Evolutionary conservation across 1,140 invertebrate genomes (phyloP).

Genomic region (Euwallacea fornicatus): DNA sequence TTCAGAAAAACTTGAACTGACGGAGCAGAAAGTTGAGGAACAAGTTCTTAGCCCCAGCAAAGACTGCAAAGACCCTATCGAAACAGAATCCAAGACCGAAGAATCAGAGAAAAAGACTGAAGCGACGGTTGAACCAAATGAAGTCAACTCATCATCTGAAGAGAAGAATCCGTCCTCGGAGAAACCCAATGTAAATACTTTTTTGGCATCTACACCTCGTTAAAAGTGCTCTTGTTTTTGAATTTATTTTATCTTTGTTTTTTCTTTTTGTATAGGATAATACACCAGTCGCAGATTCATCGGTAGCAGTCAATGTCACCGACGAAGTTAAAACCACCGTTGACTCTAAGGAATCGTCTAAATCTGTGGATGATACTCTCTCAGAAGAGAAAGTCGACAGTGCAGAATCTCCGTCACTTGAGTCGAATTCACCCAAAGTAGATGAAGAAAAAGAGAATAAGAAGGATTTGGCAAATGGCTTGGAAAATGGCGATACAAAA

Average conservation of each 20-base stretch:
- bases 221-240: too few species aligned
- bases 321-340: too few species aligned
- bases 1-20: too few species aligned
- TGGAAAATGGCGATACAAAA: constrained; percentile 24
- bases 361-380: not conserved
- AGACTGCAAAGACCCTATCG: not conserved
- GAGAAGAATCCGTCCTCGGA: not conserved
- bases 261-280: too few species aligned
- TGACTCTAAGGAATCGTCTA: not conserved
- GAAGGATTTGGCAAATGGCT: constrained; percentile 31
- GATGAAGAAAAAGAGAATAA: constrained; percentile 35
- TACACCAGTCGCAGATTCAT: too few species aligned
- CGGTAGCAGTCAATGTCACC: too few species aligned
- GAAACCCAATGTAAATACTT: too few species aligned
- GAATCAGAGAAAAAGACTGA: constrained; percentile 4
- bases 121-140: not conserved
- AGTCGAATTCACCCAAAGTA: not conserved
- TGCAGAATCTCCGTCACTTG: not conserved
- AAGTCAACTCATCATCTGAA: not conserved
- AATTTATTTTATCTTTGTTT: too few species aligned
- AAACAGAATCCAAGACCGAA: not conserved
- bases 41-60: too few species aligned
- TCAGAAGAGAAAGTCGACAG: constrained; percentile 14
- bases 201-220: too few species aligned
- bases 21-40: too few species aligned